Base-by-base conservation (phyloP, 2,888 invertebrate genomes). In the Catocala nupta region DNA sequence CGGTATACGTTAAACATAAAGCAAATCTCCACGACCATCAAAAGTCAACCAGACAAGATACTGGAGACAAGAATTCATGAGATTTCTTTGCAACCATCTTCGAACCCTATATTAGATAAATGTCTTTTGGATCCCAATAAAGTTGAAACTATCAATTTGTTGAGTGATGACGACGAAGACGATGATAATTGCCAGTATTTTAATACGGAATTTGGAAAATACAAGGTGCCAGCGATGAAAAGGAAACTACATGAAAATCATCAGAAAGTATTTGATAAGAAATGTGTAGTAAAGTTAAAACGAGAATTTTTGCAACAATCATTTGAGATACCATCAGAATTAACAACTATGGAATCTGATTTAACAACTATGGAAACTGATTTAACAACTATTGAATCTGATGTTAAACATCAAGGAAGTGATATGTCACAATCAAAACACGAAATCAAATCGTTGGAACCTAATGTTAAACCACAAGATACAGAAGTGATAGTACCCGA, bases 91-190 rank as follows among this genome's bases (percentile, higher is more conserved):
- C 59, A 67, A 45, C 9, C 64, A 7, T 63, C 59, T 50, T 13
- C 39, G 5, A 25, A 25, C 25, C 63, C 54, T 49, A 13, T 33
- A 39, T 4, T 33, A 0, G 39, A 39, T 5, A 39, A 39, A 39
- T 8, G 6, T 8, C 36, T 9, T 39, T 39, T 39, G 5, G 36
- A 39, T 39, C 36, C 36, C 36, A 44, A 48, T 8, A 63, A 70
- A 34, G 59, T 85, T 47, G 92, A 92, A 66, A 90, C 89, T 42
- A 89, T 94, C 45, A 81, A 90, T 78, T 84, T 94, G 62, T 77
- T 93, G 8, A 93, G 92, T 68, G 93, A 93, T 49, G 93, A 93
- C 6, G 93, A 93, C 65, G 88, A 89, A 10, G 82, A 81, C 11
- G 44, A 53, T 16, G 25, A 33, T 25, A 9, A 8, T 36, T 47